These are phyloP conservation scores for Tarsius wallacei DNA, from an alignment of 2,797 vertebrate species.

Conservation along the genomic window DNA sequence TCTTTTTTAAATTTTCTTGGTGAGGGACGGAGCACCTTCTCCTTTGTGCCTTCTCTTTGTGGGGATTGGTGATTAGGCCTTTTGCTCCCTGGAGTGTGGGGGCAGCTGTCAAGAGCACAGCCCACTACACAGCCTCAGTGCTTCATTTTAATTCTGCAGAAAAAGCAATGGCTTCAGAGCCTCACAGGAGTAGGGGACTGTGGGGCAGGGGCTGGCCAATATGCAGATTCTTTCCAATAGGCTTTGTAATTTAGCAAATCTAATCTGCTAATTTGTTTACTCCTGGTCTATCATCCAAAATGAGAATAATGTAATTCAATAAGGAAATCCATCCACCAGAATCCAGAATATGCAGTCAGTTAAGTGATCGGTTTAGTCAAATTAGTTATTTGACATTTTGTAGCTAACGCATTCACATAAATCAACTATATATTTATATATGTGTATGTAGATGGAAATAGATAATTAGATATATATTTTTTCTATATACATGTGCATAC, in stretches of 20 bases:
- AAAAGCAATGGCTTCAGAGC: neutral
- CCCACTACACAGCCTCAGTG: constrained; percentile 48
- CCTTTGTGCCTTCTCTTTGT: constrained; percentile 83
- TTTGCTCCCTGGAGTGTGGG: constrained; percentile 72
- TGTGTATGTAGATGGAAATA: neutral
- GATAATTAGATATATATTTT: neutral
- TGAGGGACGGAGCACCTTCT: constrained; percentile 55
- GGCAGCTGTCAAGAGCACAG: constrained; percentile 84
- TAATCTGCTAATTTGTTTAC: neutral
- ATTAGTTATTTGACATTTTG: neutral
- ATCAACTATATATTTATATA: neutral
- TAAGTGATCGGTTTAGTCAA: neutral
- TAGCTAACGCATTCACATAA: neutral
- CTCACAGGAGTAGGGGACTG: neutral
- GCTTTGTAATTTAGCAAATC: neutral
- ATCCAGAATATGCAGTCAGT: constrained; percentile 1
- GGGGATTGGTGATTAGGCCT: constrained; percentile 69
- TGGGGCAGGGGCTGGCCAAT: neutral
- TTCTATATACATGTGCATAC: neutral
- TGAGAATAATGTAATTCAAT: neutral
- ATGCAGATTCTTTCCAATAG: neutral
- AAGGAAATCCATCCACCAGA: neutral
- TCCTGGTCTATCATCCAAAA: neutral
- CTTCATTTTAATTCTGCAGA: constrained; percentile 68
- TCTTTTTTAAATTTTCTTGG: constrained; percentile 77